Evolutionary conservation across 2,113 vertebrate species (phyloP), one percentile per base, ranked within the genome.

Genomic region (Actinemys pallida): DNA sequence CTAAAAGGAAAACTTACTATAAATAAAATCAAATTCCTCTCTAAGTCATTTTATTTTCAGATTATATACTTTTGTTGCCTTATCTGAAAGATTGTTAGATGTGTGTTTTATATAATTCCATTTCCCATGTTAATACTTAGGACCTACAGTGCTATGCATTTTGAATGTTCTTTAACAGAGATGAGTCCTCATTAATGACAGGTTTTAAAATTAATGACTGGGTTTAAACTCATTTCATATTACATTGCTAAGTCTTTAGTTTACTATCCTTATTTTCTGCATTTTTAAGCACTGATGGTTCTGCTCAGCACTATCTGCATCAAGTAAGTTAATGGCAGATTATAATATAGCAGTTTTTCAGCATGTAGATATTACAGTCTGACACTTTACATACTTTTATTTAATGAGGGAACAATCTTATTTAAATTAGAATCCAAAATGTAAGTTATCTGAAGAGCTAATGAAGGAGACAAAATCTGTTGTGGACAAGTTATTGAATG

Each of bases 1-100:
- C 99, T 99, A 95, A 82, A 98, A 98, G 80, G 86, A 93, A 97
- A 98, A 95, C 47, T 95, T 92, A 69, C 16, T 86, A 93, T 97
- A 89, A 97, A 94, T 96, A 97, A 59, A 86, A 94, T 57, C 24
- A 93, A 86, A 87, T 56, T 92, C 85, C 59, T 29, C 81, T 94
- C 78, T 90, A 75, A 7, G 45, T 82, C 31, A 82, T 79, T 94
- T 96, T 76, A 81, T 52, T 93, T 93, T 83, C 49, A 94, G 89
- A 78, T 84, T 17, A 75, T 17, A 81, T 16, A 24, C 3, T 88
- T 89, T 39, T 52, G 6, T n/a, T 83, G 31, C 93, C 45, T 31
- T 80, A 80, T 42, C 57, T 89, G n/a, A 24, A 94, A 82, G 10
- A 92, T 42, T 5, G 81, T 93, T 89, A 16, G 84, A 84, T 10